phyloP scores from a whole-genome alignment of 2,797 vertebrate species.

The Phataginus tetradactyla region DNA sequence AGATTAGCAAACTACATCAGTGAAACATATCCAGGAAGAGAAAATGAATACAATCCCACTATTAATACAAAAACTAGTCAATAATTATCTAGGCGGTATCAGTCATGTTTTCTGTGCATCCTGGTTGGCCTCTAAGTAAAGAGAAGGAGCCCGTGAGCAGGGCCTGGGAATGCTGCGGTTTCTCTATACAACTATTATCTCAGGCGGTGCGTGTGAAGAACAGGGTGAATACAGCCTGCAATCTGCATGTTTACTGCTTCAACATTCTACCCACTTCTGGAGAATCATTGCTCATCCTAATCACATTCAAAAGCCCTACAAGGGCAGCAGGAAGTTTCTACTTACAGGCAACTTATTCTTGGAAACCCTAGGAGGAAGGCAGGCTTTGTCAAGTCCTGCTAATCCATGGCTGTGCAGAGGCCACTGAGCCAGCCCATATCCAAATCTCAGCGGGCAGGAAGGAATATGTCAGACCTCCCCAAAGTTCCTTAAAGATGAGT shows the following conservation, averaged over 20 bases:
- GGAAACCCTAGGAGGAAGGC: neutral
- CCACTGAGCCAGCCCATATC: neutral
- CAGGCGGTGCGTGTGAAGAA: conserved; percentile 69
- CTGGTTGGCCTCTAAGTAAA: conserved; percentile 78
- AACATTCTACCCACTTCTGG: conserved; percentile 57
- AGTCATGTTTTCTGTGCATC: conserved; percentile 73
- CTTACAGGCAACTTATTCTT: neutral
- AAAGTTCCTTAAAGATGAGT: neutral
- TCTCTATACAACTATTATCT: conserved; percentile 62
- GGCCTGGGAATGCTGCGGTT: conserved; percentile 32
- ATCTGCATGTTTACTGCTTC: conserved; percentile 50
- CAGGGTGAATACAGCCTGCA: neutral
- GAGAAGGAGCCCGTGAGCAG: conserved; percentile 32
- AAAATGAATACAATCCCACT: conserved; percentile 1
- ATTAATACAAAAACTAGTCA: conserved; percentile 74
- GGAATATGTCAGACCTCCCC: neutral
- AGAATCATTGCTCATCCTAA: conserved; percentile 71
- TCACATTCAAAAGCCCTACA: neutral
- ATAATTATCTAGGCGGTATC: conserved; percentile 82
- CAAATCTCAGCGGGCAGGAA: neutral
- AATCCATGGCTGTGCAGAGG: neutral
- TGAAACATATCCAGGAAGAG: conserved; percentile 70
- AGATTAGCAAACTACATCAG: conserved; percentile 33
- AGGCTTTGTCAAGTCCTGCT: neutral
- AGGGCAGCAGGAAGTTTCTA: conserved; percentile 46